phyloP scores from a whole-genome alignment of 1,140 invertebrate species.

The Drosophila lowei region DNA sequence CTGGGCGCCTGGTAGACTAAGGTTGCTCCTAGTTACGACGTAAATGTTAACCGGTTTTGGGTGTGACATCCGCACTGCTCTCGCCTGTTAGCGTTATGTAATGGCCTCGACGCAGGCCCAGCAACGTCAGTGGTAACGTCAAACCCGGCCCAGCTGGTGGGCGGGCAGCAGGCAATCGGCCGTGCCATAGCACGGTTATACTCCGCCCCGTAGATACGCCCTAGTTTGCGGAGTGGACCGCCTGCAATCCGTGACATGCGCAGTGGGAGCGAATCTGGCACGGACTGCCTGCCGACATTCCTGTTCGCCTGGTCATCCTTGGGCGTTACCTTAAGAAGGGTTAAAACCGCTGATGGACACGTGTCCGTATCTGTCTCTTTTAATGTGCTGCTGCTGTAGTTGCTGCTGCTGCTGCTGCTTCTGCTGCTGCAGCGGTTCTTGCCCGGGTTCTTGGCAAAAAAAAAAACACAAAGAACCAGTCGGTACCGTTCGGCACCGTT shows the following conservation, averaged over 20 bases:
- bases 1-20: slow-evolving; percentile 76
- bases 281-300: background rate
- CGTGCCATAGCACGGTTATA: slow-evolving; percentile 25
- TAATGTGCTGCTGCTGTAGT: slow-evolving; percentile 44
- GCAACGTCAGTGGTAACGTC: slow-evolving; percentile 54
- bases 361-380: slow-evolving; percentile 80
- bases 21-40: slow-evolving; percentile 83
- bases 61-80: slow-evolving; percentile 36
- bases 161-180: slow-evolving; percentile 26
- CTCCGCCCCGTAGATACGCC: slow-evolving; percentile 73
- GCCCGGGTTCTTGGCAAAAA: slow-evolving; percentile 67
- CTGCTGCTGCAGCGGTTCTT: slow-evolving; percentile 59
- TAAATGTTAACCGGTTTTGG: slow-evolving; percentile 78
- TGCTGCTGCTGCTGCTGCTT: slow-evolving; percentile 19
- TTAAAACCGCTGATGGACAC: slow-evolving; percentile 83
- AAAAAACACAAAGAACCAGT: slow-evolving; percentile 74
- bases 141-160: slow-evolving; percentile 55
- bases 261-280: slow-evolving; percentile 16
- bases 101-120: slow-evolving; percentile 26
- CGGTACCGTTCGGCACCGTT: slow-evolving; percentile 23
- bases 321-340: slow-evolving; percentile 84
- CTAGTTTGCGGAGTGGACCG: slow-evolving; percentile 28
- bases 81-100: slow-evolving; percentile 62
- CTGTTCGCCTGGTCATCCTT: slow-evolving; percentile 79
- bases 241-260: slow-evolving; percentile 46